These are phyloP conservation scores for Eupristina koningsbergeri DNA, from an alignment of 1,140 invertebrate genomes.

Conservation along the genomic window DNA sequence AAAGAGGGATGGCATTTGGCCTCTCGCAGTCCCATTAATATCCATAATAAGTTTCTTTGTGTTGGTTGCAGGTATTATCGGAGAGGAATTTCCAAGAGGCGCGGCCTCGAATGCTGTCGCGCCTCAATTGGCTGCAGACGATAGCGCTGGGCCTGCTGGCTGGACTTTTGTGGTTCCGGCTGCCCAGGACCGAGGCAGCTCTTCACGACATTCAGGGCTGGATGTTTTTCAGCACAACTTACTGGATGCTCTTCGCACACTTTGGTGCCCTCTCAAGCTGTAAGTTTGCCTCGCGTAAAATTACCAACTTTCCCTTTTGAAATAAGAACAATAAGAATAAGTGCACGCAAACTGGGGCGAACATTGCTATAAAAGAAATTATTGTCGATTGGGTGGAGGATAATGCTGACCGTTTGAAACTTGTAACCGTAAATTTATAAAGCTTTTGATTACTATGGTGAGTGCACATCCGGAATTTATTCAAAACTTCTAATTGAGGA, in stretches of 20 bases:
- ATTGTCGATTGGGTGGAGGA: neutral
- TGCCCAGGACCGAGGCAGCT: constrained; percentile 82
- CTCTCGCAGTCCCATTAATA: too few species aligned
- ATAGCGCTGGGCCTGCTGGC: constrained; percentile 82
- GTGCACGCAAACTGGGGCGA: neutral
- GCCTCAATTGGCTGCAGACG: constrained; percentile 87
- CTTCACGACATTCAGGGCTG: constrained; percentile 88
- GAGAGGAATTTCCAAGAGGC: constrained; percentile 87
- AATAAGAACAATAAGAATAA: neutral
- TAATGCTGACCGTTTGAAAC: too few species aligned
- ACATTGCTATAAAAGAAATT: neutral
- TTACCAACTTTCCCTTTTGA: neutral
- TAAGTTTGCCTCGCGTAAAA: constrained; percentile 69
- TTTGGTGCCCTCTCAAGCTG: constrained; percentile 86
- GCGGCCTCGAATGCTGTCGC: constrained; percentile 84
- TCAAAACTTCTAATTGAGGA: too few species aligned
- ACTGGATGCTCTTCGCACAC: constrained; percentile 90
- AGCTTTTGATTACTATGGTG: too few species aligned
- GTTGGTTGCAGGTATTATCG: constrained; percentile 80
- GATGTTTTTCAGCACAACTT: constrained; percentile 90
- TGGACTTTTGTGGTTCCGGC: constrained; percentile 86
- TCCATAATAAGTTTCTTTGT: too few species aligned
- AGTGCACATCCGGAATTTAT: too few species aligned
- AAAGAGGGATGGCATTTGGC: too few species aligned
- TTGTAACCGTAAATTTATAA: too few species aligned